Percentiles rank a stretch among this genome's conserved stretches.
These are phyloP conservation scores for Porites evermanni DNA, from an alignment of 92 coral and sea anemone genomes.

Conservation along the genomic window DNA sequence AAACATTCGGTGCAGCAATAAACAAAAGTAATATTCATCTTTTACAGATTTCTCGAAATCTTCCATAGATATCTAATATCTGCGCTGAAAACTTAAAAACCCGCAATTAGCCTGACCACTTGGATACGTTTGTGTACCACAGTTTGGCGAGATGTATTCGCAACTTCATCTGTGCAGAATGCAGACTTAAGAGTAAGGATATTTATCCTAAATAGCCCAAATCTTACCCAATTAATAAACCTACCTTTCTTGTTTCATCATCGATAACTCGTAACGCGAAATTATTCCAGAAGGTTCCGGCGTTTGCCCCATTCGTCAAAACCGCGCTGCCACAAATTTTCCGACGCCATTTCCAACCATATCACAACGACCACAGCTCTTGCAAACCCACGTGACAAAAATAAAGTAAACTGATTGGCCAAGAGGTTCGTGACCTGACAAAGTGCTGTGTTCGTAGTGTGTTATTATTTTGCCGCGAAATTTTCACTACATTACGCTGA, in stretches of 20 bases:
- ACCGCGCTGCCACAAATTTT: neutral
- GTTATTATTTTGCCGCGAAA: constrained; percentile 39
- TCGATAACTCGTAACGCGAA: constrained; percentile 15
- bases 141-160: neutral
- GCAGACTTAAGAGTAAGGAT: constrained; percentile 11
- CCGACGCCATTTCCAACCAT: constrained; percentile 37
- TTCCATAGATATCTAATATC: neutral
- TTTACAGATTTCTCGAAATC: neutral
- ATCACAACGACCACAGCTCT: constrained; percentile 30
- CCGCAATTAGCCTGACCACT: neutral
- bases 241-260: constrained; percentile 26
- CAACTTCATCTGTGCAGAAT: constrained; percentile 21
- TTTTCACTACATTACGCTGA: neutral
- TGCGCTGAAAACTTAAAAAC: neutral
- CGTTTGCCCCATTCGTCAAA: neutral
- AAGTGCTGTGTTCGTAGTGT: neutral
- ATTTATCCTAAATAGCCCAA: neutral
- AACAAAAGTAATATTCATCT: neutral
- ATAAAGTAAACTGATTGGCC: constrained; percentile 25
- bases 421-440: constrained; percentile 27
- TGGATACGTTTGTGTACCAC: neutral
- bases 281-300: neutral
- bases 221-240: neutral
- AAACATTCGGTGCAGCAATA: neutral
- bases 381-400: constrained; percentile 35